These are phyloP conservation scores for Phoenicopterus ruber DNA, from an alignment of 2,113 vertebrate genomes.

Conservation along the genomic window DNA sequence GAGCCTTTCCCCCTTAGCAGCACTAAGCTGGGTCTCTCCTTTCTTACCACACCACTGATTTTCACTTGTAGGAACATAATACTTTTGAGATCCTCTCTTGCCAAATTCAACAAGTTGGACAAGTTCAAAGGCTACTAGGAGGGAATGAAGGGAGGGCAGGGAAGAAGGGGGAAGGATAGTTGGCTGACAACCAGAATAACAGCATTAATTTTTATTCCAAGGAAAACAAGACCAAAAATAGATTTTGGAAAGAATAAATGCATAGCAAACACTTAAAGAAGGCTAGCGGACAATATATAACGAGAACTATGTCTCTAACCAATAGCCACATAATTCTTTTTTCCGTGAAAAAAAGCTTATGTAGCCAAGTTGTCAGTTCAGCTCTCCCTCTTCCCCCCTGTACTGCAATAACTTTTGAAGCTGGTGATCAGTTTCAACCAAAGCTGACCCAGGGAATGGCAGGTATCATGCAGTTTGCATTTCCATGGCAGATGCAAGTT, in stretches of 20 bases:
- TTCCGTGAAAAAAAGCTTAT: neutral
- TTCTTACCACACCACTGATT: neutral
- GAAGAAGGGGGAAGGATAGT: neutral
- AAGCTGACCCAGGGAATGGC: neutral
- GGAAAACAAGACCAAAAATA: constrained; percentile 43
- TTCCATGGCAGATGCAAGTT: neutral
- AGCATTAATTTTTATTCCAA: neutral
- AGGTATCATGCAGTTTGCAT: neutral
- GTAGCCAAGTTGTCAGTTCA: neutral
- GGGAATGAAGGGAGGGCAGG: neutral
- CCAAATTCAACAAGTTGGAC: constrained; percentile 6
- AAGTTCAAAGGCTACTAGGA: constrained; percentile 40
- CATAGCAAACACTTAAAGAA: neutral
- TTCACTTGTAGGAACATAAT: neutral
- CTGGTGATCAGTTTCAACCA: neutral
- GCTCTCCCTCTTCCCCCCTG: neutral
- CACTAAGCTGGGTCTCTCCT: neutral
- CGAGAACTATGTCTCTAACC: neutral
- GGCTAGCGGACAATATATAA: neutral
- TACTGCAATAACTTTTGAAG: neutral
- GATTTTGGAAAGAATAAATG: constrained; percentile 5
- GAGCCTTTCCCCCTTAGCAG: neutral
- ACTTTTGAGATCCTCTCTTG: neutral
- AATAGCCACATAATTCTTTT: neutral
- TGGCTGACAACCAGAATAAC: constrained; percentile 20